Conservation (phyloP, 2,888 invertebrate genomes). For the Carterocephalus palaemon region DNA sequence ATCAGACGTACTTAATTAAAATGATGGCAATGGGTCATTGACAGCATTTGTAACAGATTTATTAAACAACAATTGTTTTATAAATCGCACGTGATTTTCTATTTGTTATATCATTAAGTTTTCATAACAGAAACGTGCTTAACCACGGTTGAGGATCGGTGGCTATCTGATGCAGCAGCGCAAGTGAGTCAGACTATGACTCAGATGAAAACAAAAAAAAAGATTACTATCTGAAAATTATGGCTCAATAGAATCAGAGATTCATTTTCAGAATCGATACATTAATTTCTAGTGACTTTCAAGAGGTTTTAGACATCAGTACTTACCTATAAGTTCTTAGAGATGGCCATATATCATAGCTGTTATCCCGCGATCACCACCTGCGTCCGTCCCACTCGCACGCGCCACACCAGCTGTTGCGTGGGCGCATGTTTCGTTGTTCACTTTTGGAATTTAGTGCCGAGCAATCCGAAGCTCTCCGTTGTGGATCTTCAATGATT, state of each 20-base stretch:
- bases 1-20: slow-evolving; percentile 10
- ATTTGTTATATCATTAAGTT: slow-evolving; percentile 1
- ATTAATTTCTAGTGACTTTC: too few relatives aligned
- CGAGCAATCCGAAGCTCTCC: slow-evolving; percentile 8
- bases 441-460: slow-evolving; percentile 34
- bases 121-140: slow-evolving; percentile 10
- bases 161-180: slow-evolving; percentile 15
- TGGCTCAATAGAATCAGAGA: too few relatives aligned
- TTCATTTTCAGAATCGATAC: too few relatives aligned
- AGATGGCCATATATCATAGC: slow-evolving; percentile 28
- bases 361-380: slow-evolving; percentile 45
- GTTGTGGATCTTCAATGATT: slow-evolving; percentile 24
- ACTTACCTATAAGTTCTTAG: too few relatives aligned
- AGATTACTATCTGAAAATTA: not conserved
- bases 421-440: slow-evolving; percentile 36
- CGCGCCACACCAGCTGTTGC: slow-evolving; percentile 61
- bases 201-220: slow-evolving; percentile 8
- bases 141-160: slow-evolving; percentile 8
- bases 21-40: slow-evolving; percentile 18
- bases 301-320: too few relatives aligned
- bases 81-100: too few relatives aligned
- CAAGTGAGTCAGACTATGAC: slow-evolving; percentile 22
- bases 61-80: slow-evolving; percentile 4
- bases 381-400: slow-evolving; percentile 74
- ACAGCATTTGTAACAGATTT: slow-evolving; percentile 10